Percentiles rank a stretch among this genome's conserved stretches.
Evolutionary conservation across 1,140 invertebrate species (phyloP).

Genomic region (Chironomus striatipennis): DNA sequence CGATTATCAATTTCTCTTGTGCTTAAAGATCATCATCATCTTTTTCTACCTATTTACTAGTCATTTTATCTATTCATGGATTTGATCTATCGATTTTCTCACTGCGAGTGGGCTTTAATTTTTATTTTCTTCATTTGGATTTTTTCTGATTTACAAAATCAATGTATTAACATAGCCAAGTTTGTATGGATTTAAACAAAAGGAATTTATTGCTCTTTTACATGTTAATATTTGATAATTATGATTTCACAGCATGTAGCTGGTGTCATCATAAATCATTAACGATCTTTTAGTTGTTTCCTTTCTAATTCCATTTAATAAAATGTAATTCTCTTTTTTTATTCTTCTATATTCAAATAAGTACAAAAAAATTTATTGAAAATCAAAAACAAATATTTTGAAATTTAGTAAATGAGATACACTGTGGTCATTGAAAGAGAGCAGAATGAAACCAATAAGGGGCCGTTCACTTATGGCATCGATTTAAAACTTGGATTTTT

Average conservation of each 20-base stretch:
- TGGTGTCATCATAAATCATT: conserved; percentile 18
- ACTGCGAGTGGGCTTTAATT: not conserved
- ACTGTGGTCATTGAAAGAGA: too few species aligned
- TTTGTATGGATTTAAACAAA: not conserved
- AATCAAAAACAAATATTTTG: not conserved
- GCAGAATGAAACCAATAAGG: too few species aligned
- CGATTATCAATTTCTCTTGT: conserved; percentile 7
- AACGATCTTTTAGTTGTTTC: not conserved
- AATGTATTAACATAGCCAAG: not conserved
- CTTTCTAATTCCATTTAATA: conserved; percentile 14
- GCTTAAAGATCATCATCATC: not conserved
- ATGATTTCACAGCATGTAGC: conserved; percentile 20
- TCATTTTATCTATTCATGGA: not conserved
- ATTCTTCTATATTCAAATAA: not conserved
- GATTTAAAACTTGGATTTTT: too few species aligned
- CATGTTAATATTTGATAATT: conserved; percentile 21
- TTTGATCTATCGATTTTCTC: conserved; percentile 23
- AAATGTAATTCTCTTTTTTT: not conserved
- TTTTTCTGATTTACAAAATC: not conserved
- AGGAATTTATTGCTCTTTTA: conserved; percentile 16
- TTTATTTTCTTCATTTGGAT: not conserved
- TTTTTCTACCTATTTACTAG: too few species aligned
- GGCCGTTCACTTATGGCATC: too few species aligned
- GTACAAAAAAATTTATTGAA: not conserved
- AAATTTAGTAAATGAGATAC: too few species aligned